These are phyloP conservation scores for Polyploca ridens DNA, from an alignment of 2,888 invertebrate genomes.

Conservation along the genomic window DNA sequence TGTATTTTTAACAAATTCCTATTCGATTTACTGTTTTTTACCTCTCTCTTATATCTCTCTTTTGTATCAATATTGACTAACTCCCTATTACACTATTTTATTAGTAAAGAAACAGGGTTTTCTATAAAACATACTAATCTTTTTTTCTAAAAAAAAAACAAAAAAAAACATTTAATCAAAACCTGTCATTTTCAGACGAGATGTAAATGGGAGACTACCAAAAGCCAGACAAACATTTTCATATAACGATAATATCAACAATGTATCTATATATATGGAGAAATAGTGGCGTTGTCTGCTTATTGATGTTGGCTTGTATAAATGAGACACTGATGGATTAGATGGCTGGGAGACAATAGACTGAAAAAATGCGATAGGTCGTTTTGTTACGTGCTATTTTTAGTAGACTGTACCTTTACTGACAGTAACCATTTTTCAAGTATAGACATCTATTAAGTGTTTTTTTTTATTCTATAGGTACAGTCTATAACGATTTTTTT, in stretches of 20 bases:
- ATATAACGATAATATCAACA: background rate
- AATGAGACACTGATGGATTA: constrained; percentile 7
- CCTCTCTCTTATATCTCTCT: too few relatives aligned
- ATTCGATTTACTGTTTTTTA: too few relatives aligned
- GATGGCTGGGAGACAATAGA: background rate
- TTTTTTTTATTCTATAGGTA: too few relatives aligned
- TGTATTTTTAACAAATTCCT: too few relatives aligned
- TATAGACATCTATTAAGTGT: background rate
- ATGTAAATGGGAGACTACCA: background rate
- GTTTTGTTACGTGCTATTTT: background rate
- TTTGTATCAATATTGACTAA: too few relatives aligned
- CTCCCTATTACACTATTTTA: too few relatives aligned
- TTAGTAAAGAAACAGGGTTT: too few relatives aligned
- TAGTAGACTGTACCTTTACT: background rate
- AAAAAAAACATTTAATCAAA: too few relatives aligned
- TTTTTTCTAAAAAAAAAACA: too few relatives aligned
- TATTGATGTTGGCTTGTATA: constrained; percentile 4
- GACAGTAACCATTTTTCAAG: background rate
- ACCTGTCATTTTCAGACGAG: too few relatives aligned
- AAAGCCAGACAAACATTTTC: background rate
- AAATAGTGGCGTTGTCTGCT: constrained; percentile 1
- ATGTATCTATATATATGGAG: background rate
- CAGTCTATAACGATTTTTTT: too few relatives aligned
- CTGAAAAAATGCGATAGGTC: background rate
- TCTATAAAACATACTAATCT: too few relatives aligned